These are phyloP conservation scores for Emberiza fucata DNA, from an alignment of 2,113 vertebrate species.

Conservation along the genomic window DNA sequence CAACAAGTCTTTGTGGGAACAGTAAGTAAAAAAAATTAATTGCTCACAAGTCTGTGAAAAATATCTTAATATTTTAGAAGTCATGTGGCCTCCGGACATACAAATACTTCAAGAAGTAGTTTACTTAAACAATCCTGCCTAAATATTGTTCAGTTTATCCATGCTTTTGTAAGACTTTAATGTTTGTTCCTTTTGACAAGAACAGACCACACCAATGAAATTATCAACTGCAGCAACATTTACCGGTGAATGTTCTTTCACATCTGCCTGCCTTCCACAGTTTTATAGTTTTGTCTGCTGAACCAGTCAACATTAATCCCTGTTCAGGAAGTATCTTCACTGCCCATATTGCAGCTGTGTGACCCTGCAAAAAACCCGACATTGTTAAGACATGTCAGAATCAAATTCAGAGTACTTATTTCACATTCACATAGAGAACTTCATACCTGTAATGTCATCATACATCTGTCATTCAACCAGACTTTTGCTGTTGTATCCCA, in stretches of 20 bases:
- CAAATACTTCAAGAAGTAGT: background rate
- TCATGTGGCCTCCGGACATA: background rate
- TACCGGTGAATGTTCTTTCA: constrained; percentile 90
- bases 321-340: constrained; percentile 93
- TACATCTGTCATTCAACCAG: constrained; percentile 96
- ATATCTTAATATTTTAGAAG: background rate
- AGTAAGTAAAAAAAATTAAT: background rate
- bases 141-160: background rate
- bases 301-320: constrained; percentile 94
- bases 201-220: background rate
- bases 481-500: constrained; percentile 98
- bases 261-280: constrained; percentile 98
- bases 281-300: constrained; percentile 95
- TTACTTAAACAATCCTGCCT: background rate
- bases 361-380: constrained; percentile 75
- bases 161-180: fast-evolving
- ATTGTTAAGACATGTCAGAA: background rate
- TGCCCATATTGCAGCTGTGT: constrained; percentile 93
- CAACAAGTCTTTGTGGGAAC: background rate
- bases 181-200: background rate
- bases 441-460: constrained; percentile 96
- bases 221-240: background rate
- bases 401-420: background rate
- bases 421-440: background rate
- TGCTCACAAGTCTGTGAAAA: background rate